phyloP scores from a whole-genome alignment of 2,113 vertebrate genomes.

The Casuarius casuarius region DNA sequence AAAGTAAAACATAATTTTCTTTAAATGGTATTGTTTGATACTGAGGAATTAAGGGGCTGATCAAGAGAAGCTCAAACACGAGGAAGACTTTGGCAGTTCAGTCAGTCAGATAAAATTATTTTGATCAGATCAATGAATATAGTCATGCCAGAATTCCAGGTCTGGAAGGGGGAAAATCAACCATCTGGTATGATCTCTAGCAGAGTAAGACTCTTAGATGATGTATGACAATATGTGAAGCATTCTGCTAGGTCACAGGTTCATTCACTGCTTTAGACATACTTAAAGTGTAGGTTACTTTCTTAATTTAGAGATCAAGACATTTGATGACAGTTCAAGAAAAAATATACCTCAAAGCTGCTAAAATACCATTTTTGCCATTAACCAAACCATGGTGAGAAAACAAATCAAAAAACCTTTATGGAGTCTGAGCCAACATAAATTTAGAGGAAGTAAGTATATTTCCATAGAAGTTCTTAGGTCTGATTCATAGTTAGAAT shows the following conservation, averaged over 20 bases:
- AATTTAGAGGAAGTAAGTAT: background rate
- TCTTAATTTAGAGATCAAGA: too few relatives aligned
- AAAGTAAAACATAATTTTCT: too few relatives aligned
- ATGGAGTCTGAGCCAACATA: background rate
- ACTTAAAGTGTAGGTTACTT: background rate
- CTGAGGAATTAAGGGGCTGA: too few relatives aligned
- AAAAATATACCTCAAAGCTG: background rate
- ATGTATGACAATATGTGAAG: background rate
- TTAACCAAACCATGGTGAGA: background rate
- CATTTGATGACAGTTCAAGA: too few relatives aligned
- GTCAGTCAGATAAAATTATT: background rate
- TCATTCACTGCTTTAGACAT: background rate
- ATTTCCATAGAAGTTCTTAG: background rate
- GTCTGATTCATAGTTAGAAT: background rate
- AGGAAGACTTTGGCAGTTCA: background rate
- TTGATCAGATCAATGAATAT: background rate
- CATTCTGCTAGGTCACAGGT: background rate
- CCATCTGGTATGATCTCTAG: background rate
- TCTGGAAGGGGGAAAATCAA: background rate
- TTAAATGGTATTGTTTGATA: too few relatives aligned
- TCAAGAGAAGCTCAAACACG: too few relatives aligned
- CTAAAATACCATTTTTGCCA: background rate
- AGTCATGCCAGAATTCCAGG: background rate
- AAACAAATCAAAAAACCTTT: background rate
- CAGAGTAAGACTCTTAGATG: background rate